These are phyloP conservation scores for Dolichopus griseipennis DNA, from an alignment of 2,888 invertebrate genomes.

Conservation along the genomic window DNA sequence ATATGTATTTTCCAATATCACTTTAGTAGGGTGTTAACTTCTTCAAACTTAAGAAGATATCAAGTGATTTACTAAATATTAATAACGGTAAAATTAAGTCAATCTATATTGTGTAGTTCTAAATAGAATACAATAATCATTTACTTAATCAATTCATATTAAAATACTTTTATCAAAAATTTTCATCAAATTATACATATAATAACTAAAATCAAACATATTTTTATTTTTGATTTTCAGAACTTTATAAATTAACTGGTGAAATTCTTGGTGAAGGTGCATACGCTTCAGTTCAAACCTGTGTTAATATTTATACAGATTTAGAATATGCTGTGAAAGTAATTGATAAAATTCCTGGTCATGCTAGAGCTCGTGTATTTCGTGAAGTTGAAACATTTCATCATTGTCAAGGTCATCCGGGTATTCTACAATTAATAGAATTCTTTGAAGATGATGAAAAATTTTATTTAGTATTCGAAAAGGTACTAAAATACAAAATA, in stretches of 20 bases:
- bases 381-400: constrained; percentile 99
- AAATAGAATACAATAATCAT: too few species aligned
- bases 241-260: constrained; percentile 89
- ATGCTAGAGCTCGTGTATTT: constrained; percentile 86
- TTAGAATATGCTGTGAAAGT: constrained; percentile 96
- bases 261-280: constrained; percentile 95
- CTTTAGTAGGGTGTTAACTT: too few species aligned
- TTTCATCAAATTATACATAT: too few species aligned
- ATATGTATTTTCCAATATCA: too few species aligned
- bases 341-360: constrained; percentile 90
- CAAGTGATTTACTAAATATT: too few species aligned
- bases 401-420: constrained; percentile 94
- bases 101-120: too few species aligned
- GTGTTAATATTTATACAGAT: constrained; percentile 81
- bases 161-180: too few species aligned
- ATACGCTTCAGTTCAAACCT: constrained; percentile 91
- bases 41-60: too few species aligned
- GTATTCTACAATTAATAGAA: constrained; percentile 95
- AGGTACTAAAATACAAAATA: constrained; percentile 46
- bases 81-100: too few species aligned
- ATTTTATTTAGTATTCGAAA: constrained; percentile 97
- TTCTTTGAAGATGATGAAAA: constrained; percentile 95
- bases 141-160: too few species aligned
- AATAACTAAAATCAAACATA: too few species aligned
- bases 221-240: constrained; percentile 44